Conservation (phyloP, 2,797 vertebrate species). For the Ataeniobius toweri region DNA sequence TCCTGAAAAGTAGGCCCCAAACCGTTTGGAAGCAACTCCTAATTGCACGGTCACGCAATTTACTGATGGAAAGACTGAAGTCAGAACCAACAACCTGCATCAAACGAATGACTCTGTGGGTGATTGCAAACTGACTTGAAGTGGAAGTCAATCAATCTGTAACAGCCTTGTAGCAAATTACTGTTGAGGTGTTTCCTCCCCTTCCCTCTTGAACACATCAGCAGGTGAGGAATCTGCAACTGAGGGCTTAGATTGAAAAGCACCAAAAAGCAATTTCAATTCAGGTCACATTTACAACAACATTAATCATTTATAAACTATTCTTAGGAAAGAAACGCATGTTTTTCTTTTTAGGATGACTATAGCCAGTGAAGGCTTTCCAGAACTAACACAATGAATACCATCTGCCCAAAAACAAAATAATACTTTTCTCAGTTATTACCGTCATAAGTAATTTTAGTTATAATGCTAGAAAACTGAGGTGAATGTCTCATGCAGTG, state of each 20-base stretch:
- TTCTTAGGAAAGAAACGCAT: too few species aligned
- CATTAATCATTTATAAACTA: neutral
- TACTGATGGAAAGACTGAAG: neutral
- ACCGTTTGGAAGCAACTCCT: neutral
- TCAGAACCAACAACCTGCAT: slow-evolving; percentile 3
- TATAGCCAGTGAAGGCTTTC: neutral
- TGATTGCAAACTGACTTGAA: slow-evolving; percentile 14
- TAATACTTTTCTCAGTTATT: neutral
- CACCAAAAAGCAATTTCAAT: neutral
- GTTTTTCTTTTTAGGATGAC: neutral
- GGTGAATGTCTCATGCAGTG: neutral
- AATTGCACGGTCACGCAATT: neutral
- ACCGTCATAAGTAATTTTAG: neutral
- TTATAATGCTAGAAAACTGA: neutral
- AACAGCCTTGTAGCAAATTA: slow-evolving; percentile 1
- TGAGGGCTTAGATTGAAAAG: neutral
- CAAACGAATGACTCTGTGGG: slow-evolving; percentile 3
- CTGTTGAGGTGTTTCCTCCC: neutral
- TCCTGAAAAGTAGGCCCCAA: neutral
- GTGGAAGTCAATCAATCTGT: slow-evolving; percentile 20
- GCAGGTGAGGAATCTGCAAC: neutral
- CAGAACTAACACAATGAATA: neutral
- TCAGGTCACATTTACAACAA: neutral
- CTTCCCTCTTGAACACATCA: neutral
- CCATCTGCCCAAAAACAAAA: neutral